Conservation (phyloP, 2,797 vertebrate species). For the Chloroceryle amazona region DNA sequence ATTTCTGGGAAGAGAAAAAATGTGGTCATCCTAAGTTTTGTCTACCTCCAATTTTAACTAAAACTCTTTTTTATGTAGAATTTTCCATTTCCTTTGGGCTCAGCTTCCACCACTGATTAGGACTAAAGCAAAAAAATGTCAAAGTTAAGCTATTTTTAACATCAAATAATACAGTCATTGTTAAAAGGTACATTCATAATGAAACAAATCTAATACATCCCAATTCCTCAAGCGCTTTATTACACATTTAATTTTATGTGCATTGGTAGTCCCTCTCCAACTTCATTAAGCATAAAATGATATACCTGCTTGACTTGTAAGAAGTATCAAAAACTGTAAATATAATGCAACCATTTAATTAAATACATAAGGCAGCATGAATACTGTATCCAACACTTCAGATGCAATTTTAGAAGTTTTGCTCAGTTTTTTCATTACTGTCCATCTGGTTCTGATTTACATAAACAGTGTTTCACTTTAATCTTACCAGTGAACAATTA, state of each 20-base stretch:
- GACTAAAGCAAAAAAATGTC: not conserved
- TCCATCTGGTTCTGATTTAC: not conserved
- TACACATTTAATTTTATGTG: not conserved
- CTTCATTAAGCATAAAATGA: accelerated
- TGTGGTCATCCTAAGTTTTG: not conserved
- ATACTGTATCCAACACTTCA: not conserved
- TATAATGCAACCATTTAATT: not conserved
- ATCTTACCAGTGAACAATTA: not conserved
- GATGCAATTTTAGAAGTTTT: not conserved
- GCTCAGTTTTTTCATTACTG: not conserved
- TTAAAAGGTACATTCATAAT: not conserved
- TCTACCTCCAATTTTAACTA: not conserved
- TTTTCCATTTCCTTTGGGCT: not conserved
- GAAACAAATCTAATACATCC: not conserved
- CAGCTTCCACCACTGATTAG: not conserved
- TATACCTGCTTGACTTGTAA: not conserved
- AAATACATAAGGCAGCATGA: accelerated
- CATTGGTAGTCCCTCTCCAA: not conserved
- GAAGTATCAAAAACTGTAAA: not conserved
- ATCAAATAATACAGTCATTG: not conserved
- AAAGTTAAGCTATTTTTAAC: not conserved
- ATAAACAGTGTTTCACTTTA: not conserved
- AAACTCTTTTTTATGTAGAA: not conserved
- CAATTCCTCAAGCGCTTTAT: not conserved
- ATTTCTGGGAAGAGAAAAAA: not conserved